Conservation (phyloP, 2,888 invertebrate species). For the Heliothis peltigera region DNA sequence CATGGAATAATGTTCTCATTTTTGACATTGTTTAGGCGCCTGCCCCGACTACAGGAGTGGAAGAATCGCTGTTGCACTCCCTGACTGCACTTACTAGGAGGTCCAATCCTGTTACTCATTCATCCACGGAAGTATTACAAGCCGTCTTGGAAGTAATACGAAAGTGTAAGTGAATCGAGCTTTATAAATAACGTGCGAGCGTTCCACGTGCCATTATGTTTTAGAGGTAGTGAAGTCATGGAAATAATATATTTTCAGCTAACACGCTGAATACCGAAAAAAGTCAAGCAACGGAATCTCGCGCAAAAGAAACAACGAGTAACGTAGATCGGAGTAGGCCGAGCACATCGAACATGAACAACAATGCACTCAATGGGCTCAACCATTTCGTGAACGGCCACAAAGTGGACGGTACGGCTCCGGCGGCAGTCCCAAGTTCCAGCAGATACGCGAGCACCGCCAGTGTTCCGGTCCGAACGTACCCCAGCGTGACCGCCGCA, state of each 20-base stretch:
- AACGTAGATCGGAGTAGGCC: constrained; percentile 24
- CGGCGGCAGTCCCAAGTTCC: constrained; percentile 11
- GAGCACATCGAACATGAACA: constrained; percentile 26
- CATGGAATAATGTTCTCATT: background rate
- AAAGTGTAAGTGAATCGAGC: constrained; percentile 22
- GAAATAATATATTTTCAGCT: constrained; percentile 25
- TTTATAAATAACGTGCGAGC: background rate
- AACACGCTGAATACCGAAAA: constrained; percentile 9
- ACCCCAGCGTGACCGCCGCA: constrained; percentile 20
- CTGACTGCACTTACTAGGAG: constrained; percentile 27
- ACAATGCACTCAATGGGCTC: constrained; percentile 32
- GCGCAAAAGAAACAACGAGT: constrained; percentile 13
- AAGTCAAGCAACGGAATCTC: constrained; percentile 31
- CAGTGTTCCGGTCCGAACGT: constrained; percentile 34
- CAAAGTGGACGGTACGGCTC: constrained; percentile 16
- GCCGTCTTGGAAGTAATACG: constrained; percentile 44
- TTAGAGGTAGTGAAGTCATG: no score
- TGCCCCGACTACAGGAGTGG: constrained; percentile 19
- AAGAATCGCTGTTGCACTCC: constrained; percentile 47
- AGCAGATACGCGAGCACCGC: constrained; percentile 32
- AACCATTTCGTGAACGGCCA: constrained; percentile 37
- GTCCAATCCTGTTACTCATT: constrained; percentile 42
- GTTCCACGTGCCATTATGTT: no score
- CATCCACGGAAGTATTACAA: constrained; percentile 41
- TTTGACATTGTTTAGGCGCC: constrained; percentile 16